Evolutionary conservation across 2,888 invertebrate genomes (phyloP).

Genomic region (Bembecia ichneumoniformis): DNA sequence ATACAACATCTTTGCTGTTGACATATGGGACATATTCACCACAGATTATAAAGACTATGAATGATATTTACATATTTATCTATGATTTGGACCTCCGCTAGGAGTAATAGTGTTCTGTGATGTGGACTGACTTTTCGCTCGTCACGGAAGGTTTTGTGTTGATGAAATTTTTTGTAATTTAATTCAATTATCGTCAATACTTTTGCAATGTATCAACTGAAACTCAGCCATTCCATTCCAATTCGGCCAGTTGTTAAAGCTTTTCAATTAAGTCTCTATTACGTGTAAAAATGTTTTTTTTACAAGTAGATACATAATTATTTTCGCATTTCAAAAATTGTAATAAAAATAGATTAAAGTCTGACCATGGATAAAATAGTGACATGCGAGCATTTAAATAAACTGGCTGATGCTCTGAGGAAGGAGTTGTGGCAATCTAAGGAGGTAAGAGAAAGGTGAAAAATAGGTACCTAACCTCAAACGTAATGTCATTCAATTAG

Average conservation of each 20-base stretch:
- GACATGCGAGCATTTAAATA: conserved; percentile 65
- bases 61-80: too few species aligned
- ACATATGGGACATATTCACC: too few species aligned
- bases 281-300: conserved; percentile 43
- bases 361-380: conserved; percentile 57
- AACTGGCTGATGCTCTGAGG: conserved; percentile 45
- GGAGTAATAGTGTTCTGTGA: too few species aligned
- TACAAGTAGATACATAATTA: conserved; percentile 24
- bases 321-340: conserved; percentile 27
- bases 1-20: too few species aligned
- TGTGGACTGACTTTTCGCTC: conserved; percentile 63
- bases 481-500: conserved; percentile 39
- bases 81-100: too few species aligned
- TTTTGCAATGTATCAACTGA: conserved; percentile 44
- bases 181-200: conserved; percentile 51
- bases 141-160: conserved; percentile 63
- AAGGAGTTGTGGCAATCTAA: conserved; percentile 61
- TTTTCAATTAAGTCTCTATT: conserved; percentile 21
- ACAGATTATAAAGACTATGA: too few species aligned
- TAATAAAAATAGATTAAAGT: background rate
- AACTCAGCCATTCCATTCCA: conserved; percentile 20
- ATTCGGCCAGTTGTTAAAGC: conserved; percentile 20
- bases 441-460: conserved; percentile 51
- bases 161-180: conserved; percentile 62
- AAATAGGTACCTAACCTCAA: conserved; percentile 48